phyloP scores from a whole-genome alignment of 2,113 vertebrate species.

The Callionymus lyra region DNA sequence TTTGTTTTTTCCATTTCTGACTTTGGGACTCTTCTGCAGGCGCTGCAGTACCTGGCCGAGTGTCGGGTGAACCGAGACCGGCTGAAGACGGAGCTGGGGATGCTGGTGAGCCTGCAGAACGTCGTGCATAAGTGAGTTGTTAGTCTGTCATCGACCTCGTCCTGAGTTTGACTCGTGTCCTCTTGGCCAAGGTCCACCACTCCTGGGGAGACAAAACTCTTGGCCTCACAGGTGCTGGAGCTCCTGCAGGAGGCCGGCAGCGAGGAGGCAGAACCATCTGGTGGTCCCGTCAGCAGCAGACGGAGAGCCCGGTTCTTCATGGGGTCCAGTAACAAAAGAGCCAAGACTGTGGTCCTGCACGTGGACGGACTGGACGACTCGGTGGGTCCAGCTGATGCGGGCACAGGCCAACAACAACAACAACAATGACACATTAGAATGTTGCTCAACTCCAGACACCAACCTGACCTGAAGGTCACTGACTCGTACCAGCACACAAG shows the following conservation, averaged over 20 bases:
- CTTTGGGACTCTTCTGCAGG: constrained; percentile 60
- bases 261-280: constrained; percentile 76
- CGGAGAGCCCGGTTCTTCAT: constrained; percentile 97
- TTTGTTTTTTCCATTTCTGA: neutral
- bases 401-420: too few relatives aligned
- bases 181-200: constrained; percentile 66
- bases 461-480: too few relatives aligned
- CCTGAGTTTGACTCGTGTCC: too few relatives aligned
- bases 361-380: constrained; percentile 94
- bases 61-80: constrained; percentile 97
- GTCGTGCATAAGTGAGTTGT: constrained; percentile 93
- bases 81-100: constrained; percentile 93
- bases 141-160: neutral
- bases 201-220: constrained; percentile 91
- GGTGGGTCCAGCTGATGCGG: too few relatives aligned
- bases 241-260: constrained; percentile 81
- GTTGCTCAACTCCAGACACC: too few relatives aligned
- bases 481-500: too few relatives aligned
- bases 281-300: constrained; percentile 80
- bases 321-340: constrained; percentile 89
- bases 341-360: constrained; percentile 95
- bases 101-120: constrained; percentile 98
- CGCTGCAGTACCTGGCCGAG: constrained; percentile 95
- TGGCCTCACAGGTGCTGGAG: constrained; percentile 95
- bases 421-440: too few relatives aligned